Base-by-base conservation (phyloP, 2,113 vertebrate genomes). In the Daboia siamensis region DNA sequence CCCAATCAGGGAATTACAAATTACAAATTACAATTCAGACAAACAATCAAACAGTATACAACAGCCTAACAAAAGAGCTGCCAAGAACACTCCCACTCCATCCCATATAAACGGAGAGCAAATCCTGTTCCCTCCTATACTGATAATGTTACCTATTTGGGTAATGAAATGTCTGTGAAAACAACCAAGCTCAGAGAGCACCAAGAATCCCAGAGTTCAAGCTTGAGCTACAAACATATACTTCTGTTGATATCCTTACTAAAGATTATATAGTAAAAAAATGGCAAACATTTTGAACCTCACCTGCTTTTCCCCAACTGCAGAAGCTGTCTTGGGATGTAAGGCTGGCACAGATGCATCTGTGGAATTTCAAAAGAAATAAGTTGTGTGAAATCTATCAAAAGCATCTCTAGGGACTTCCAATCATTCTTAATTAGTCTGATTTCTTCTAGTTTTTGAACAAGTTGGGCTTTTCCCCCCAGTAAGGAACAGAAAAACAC, bases 401-500 rank as follows among this genome's bases (percentile, higher is more conserved):
- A 44, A 15, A 56, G 17, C 5, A 10, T 29, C 33, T 91, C 17
- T 48, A 12, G 29, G 64, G 64, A 29, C 15, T 88, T 55, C 33
- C 33, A n/a, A 44, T 74, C 23, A 44, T 85, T 91, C 69, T 80
- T 91, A 85, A 91, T 91, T 91, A 84, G 44, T 91, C 52, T 56
- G 69, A 56, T 24, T 85, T 74, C 69, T 85, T 92, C 46, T 85
- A 23, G 20, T 48, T 90, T 87, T 80, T 5, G 39, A 51, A 74
- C 87, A 87, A 21, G 15, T 80, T 39, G 6, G 0, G 2, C 13
- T 80, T 69, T 61, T 87, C 10, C 5, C 54, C 56, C 39, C 17
- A 55, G 51, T 29, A 17, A 29, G 59, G 85, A 80, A 80, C 6
- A 39, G 33, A 80, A 33, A 29, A 87, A 87, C 7, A 46, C 21